These are phyloP conservation scores for Hephaestus fuliginosus DNA, from an alignment of 2,797 vertebrate genomes.

Conservation along the genomic window DNA sequence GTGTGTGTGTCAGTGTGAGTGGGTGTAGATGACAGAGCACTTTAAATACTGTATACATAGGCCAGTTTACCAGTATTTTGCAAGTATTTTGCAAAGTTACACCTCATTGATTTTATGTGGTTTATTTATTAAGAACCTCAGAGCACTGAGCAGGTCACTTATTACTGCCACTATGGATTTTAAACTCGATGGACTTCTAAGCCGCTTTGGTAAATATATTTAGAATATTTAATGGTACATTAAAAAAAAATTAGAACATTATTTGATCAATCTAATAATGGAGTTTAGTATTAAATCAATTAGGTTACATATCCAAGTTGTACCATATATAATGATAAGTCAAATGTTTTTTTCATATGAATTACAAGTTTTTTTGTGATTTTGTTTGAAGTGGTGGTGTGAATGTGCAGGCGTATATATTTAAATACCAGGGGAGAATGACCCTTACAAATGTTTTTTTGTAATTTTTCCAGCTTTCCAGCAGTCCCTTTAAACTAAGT, in stretches of 20 bases:
- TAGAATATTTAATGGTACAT: neutral
- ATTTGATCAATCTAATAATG: neutral
- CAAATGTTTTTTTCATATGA: neutral
- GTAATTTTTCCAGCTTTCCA: neutral
- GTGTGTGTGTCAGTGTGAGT: conserved; percentile 21
- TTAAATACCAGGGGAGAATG: neutral
- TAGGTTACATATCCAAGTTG: neutral
- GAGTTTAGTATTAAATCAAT: neutral
- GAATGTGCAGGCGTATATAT: neutral
- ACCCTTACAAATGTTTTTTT: neutral
- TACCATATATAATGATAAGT: neutral
- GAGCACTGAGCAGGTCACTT: neutral
- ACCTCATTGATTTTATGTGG: neutral
- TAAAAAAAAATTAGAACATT: neutral
- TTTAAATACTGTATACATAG: conserved; percentile 37
- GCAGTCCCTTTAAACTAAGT: neutral
- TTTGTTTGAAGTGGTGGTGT: neutral
- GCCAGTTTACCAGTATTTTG: no score
- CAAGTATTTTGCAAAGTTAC: neutral
- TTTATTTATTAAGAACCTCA: neutral
- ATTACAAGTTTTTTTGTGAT: neutral
- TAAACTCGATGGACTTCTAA: neutral
- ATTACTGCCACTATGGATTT: conserved; percentile 44
- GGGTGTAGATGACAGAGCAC: conserved; percentile 3
- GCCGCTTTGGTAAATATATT: conserved; percentile 61